These are phyloP conservation scores for Trematomus loennbergii DNA, from an alignment of 2,113 vertebrate genomes.

Conservation along the genomic window DNA sequence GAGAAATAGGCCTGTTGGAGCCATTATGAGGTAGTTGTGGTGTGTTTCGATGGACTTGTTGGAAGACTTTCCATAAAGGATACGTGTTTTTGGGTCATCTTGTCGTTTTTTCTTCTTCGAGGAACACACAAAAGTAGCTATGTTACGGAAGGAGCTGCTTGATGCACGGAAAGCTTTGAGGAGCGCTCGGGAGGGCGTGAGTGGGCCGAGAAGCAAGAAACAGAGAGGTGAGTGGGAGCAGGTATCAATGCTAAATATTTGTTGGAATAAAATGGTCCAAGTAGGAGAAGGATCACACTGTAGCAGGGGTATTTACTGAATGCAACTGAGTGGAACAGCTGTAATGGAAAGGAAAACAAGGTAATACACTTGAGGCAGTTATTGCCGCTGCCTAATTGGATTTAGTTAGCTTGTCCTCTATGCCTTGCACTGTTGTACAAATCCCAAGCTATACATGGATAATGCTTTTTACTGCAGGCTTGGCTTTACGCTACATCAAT, in stretches of 20 bases:
- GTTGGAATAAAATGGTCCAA: background rate
- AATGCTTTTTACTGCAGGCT: constrained; percentile 5
- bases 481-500: constrained; percentile 7
- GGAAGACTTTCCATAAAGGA: background rate
- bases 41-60: background rate
- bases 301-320: constrained; percentile 1
- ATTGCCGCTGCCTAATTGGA: constrained; percentile 43
- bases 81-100: background rate
- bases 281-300: background rate
- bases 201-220: constrained; percentile 69
- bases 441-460: background rate
- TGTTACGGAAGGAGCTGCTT: constrained; percentile 74
- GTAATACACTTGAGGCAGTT: constrained; percentile 25
- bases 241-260: background rate
- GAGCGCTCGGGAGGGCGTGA: constrained; percentile 50
- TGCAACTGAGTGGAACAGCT: constrained; percentile 30
- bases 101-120: background rate
- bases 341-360: constrained; percentile 48
- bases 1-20: background rate
- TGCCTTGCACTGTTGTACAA: background rate
- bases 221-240: constrained; percentile 73
- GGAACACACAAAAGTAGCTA: constrained; percentile 14
- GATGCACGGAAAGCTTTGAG: constrained; percentile 76
- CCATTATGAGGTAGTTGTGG: constrained; percentile 1
- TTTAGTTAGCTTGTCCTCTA: constrained; percentile 13